These are phyloP conservation scores for Agapornis roseicollis DNA, from an alignment of 2,113 vertebrate genomes.

Conservation along the genomic window DNA sequence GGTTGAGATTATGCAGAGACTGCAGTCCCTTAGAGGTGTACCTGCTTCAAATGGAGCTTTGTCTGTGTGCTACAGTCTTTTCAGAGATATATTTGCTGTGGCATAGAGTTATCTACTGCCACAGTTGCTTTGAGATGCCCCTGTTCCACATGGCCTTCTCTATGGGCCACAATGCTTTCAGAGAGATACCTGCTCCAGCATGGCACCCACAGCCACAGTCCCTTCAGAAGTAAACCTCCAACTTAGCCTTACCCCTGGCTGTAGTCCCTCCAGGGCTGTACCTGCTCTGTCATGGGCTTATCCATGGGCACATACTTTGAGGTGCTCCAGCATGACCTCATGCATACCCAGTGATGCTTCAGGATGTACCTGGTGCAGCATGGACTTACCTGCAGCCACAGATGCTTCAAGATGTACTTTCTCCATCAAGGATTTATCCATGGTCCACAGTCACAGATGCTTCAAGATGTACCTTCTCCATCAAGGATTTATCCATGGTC, in stretches of 20 bases:
- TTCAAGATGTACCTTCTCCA: too few relatives aligned
- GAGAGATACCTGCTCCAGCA: not conserved
- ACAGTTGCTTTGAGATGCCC: not conserved
- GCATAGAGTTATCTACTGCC: not conserved
- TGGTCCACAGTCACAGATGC: too few relatives aligned
- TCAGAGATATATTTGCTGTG: not conserved
- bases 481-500: too few relatives aligned
- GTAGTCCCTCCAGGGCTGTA: not conserved
- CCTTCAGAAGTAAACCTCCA: not conserved
- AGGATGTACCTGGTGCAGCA: not conserved
- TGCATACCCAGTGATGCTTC: not conserved
- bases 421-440: not conserved
- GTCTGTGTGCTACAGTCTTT: not conserved
- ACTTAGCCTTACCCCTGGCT: not conserved
- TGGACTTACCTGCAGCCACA: not conserved
- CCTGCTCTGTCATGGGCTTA: not conserved
- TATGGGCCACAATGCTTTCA: not conserved
- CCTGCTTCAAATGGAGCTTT: not conserved
- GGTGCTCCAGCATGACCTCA: not conserved
- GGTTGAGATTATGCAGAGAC: not conserved
- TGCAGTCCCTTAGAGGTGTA: not conserved
- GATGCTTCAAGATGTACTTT: not conserved
- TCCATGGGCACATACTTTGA: not conserved
- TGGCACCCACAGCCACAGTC: not conserved
- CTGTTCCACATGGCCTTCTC: not conserved